Evolutionary conservation across 1,140 invertebrate species (phyloP).

Genomic region (Gerris buenoi): DNA sequence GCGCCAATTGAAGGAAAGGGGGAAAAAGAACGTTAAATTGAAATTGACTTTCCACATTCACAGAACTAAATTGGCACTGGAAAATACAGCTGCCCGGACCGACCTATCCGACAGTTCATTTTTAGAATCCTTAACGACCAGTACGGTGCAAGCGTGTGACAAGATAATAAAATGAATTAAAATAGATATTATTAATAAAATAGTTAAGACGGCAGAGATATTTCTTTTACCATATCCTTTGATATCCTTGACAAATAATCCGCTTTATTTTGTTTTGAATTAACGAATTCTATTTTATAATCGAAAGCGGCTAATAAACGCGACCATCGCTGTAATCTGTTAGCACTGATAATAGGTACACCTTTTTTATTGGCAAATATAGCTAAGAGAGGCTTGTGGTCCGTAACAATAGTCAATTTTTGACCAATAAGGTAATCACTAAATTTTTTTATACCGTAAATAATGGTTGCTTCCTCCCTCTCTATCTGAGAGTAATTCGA

Average conservation of each 20-base stretch:
- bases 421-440: constrained; percentile 35
- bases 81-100: no score
- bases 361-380: constrained; percentile 28
- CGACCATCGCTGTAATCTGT: not conserved
- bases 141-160: no score
- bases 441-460: constrained; percentile 37
- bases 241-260: not conserved
- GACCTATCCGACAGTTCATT: no score
- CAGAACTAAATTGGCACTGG: no score
- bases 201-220: not conserved
- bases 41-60: no score
- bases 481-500: constrained; percentile 36
- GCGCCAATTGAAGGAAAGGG: no score
- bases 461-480: constrained; percentile 35
- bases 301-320: constrained; percentile 26
- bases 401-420: constrained; percentile 34
- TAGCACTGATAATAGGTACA: not conserved
- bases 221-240: not conserved
- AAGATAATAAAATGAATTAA: no score
- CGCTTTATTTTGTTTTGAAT: constrained; percentile 6
- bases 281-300: constrained; percentile 27
- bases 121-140: no score
- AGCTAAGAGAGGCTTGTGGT: constrained; percentile 34
- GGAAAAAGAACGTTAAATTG: no score
- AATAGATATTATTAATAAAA: no score